A percentile compares a stretch with the other conserved stretches of the same genome.
phyloP scores from a whole-genome alignment of 2,797 vertebrate species.

The Heterohyrax brucei region DNA sequence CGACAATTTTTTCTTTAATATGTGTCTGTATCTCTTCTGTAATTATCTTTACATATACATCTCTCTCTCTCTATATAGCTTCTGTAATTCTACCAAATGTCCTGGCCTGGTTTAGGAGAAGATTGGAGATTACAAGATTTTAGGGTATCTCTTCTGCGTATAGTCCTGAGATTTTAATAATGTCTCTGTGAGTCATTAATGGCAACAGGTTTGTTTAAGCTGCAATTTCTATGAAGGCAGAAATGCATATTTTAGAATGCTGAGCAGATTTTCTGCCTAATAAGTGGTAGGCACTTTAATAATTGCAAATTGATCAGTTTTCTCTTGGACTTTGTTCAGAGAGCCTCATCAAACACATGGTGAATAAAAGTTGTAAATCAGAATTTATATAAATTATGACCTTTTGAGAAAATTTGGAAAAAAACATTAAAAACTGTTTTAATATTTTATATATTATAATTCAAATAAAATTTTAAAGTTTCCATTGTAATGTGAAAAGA shows the following conservation, averaged over 20 bases:
- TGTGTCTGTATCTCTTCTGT: no score
- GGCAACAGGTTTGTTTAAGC: not conserved
- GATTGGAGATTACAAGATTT: not conserved
- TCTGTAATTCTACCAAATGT: not conserved
- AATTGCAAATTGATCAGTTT: not conserved
- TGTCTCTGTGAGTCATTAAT: not conserved
- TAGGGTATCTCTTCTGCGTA: not conserved
- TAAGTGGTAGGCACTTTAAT: not conserved
- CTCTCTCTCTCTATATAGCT: not conserved
- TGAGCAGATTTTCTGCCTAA: not conserved
- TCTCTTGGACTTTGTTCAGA: not conserved
- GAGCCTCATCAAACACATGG: not conserved
- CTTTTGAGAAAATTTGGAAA: not conserved
- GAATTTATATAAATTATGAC: not conserved
- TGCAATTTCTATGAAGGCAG: not conserved
- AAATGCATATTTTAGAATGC: not conserved
- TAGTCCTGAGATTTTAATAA: not conserved
- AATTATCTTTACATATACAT: no score
- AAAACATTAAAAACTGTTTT: not conserved
- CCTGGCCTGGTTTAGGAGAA: not conserved
- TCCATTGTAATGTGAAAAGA: not conserved
- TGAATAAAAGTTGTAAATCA: not conserved
- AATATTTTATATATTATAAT: not conserved
- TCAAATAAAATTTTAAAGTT: not conserved
- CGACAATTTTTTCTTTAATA: no score